These are phyloP conservation scores for human DNA, from an alignment of 2,113 vertebrate genomes.

Conservation along the genomic window DNA sequence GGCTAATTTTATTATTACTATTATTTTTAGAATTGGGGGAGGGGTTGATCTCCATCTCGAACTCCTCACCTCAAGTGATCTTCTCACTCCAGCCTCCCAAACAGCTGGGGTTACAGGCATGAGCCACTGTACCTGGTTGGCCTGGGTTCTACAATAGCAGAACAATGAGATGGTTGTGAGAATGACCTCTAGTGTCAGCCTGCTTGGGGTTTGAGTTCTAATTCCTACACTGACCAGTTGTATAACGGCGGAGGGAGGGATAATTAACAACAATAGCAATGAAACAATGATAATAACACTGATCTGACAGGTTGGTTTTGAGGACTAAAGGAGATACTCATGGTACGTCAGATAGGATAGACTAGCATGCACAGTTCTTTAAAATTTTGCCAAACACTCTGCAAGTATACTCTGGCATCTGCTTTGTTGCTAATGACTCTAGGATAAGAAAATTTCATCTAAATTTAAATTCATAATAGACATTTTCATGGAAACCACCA, in stretches of 20 bases:
- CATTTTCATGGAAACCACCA: neutral
- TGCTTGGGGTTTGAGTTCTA: neutral
- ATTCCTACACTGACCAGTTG: neutral
- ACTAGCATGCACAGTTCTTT: neutral
- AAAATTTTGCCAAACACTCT: neutral
- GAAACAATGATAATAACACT: too few relatives aligned
- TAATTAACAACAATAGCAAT: neutral
- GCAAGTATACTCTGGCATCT: neutral
- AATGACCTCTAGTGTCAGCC: neutral
- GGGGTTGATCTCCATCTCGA: neutral
- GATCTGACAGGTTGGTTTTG: neutral
- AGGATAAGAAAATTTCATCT: neutral
- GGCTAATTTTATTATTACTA: neutral
- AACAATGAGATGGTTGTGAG: accelerated
- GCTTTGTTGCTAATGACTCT: neutral
- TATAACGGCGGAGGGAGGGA: neutral
- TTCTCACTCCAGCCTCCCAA: neutral
- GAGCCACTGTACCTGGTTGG: neutral
- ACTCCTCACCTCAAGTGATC: neutral
- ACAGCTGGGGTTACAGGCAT: neutral
- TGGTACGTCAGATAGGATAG: neutral
- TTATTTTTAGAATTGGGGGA: neutral
- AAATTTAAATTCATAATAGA: neutral
- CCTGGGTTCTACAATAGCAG: neutral
- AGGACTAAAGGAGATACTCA: neutral